A percentile compares a stretch with the other conserved stretches of the same genome.
Conservation (phyloP, 1,140 invertebrate genomes). For the Eupeodes corollae region DNA sequence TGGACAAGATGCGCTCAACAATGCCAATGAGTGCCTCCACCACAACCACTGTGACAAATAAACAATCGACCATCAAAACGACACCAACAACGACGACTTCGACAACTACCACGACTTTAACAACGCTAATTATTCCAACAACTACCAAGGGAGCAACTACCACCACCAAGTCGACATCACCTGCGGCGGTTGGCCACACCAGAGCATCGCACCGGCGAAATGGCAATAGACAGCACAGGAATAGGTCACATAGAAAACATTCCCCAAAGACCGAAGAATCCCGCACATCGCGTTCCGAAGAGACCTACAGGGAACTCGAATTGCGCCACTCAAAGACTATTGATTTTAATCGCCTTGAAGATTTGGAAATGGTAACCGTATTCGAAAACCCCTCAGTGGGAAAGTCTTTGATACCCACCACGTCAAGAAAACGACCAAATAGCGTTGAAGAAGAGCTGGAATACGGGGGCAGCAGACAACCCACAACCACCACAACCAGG, state of each 20-base stretch:
- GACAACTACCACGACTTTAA: not conserved
- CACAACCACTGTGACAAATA: slow-evolving; percentile 12
- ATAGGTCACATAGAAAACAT: not conserved
- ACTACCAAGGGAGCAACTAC: not conserved
- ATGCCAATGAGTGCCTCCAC: slow-evolving; percentile 17
- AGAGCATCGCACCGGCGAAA: not conserved
- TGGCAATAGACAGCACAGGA: not conserved
- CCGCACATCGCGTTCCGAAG: not conserved
- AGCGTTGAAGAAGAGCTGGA: not conserved
- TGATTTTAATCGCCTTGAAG: slow-evolving; percentile 9
- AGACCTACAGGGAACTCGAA: slow-evolving; percentile 14
- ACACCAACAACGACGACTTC: slow-evolving; percentile 2
- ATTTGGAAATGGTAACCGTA: slow-evolving; percentile 5
- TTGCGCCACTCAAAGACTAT: not conserved
- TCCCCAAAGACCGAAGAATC: not conserved
- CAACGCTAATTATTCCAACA: not conserved
- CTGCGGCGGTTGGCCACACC: slow-evolving; percentile 21
- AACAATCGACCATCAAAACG: slow-evolving; percentile 8
- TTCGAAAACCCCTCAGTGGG: not conserved
- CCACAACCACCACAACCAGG: slow-evolving; percentile 5
- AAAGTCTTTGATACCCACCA: not conserved
- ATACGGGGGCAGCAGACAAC: too few species aligned
- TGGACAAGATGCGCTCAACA: not conserved
- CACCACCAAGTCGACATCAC: slow-evolving; percentile 6
- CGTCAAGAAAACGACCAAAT: not conserved